Evolutionary conservation across 2,888 invertebrate species (phyloP).

Genomic region (Cosmia pyralina): DNA sequence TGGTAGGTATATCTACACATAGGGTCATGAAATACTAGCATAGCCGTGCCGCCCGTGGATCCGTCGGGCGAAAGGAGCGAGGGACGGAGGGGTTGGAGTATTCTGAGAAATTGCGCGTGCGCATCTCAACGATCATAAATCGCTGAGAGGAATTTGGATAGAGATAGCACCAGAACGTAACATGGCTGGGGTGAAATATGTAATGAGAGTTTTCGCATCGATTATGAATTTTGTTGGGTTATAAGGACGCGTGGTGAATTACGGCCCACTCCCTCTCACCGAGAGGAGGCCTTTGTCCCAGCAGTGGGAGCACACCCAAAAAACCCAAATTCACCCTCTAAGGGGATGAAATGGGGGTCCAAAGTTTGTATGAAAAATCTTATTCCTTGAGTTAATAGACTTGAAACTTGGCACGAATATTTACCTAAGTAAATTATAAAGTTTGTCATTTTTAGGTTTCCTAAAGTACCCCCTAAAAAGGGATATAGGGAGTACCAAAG

Average conservation of each 20-base stretch:
- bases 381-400: too few relatives aligned
- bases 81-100: slow-evolving; percentile 33
- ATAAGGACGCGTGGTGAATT: neutral
- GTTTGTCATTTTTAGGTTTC: too few relatives aligned
- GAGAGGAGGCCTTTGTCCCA: too few relatives aligned
- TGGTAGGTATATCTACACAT: slow-evolving; percentile 52
- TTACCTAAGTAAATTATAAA: too few relatives aligned
- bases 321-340: too few relatives aligned
- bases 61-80: slow-evolving; percentile 21
- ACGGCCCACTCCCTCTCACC: too few relatives aligned
- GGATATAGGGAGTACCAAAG: too few relatives aligned
- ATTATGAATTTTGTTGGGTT: neutral
- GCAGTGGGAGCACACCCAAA: too few relatives aligned
- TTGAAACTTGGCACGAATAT: too few relatives aligned
- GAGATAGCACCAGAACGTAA: slow-evolving; percentile 70
- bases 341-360: too few relatives aligned
- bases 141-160: slow-evolving; percentile 74
- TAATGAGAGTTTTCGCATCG: neutral
- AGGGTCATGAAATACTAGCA: slow-evolving; percentile 74
- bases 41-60: slow-evolving; percentile 62
- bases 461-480: too few relatives aligned
- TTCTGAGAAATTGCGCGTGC: slow-evolving; percentile 76
- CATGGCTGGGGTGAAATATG: slow-evolving; percentile 27
- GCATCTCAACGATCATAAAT: slow-evolving; percentile 75
- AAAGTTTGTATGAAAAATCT: too few relatives aligned